A percentile compares a stretch with the other conserved stretches of the same genome.
phyloP scores from a whole-genome alignment of 2,797 vertebrate genomes.

The Lutjanus argentimaculatus region DNA sequence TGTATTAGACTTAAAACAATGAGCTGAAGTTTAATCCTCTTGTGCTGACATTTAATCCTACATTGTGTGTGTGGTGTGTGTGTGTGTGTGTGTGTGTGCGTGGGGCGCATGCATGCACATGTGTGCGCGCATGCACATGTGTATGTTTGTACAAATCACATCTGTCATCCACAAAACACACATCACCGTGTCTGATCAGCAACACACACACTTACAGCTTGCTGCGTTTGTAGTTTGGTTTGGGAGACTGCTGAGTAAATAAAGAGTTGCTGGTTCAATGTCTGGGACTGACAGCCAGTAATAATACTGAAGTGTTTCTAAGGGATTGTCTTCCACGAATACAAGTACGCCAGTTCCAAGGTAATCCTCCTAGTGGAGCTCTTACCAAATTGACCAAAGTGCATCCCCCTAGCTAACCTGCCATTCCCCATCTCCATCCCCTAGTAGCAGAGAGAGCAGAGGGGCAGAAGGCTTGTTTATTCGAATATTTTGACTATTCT shows the following conservation, averaged over 20 bases:
- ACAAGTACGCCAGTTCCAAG: background rate
- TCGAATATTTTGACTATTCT: no score
- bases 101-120: background rate
- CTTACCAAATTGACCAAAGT: no score
- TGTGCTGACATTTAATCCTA: constrained; percentile 75
- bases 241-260: background rate
- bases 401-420: no score
- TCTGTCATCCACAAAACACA: constrained; percentile 46
- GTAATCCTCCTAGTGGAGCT: background rate
- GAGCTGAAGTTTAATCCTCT: constrained; percentile 77
- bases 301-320: background rate
- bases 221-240: background rate
- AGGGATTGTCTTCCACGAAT: background rate
- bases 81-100: background rate
- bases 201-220: background rate
- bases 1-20: constrained; percentile 71
- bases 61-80: constrained; percentile 16
- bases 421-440: no score
- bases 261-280: background rate
- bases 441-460: no score
- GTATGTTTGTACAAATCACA: constrained; percentile 28
- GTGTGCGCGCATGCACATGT: background rate
- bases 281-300: background rate
- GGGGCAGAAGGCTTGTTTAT: no score
- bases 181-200: background rate